Evolutionary conservation across 1,140 invertebrate genomes (phyloP), one percentile per base, ranked within the genome.

Genomic region (Conopomorpha cramerella): DNA sequence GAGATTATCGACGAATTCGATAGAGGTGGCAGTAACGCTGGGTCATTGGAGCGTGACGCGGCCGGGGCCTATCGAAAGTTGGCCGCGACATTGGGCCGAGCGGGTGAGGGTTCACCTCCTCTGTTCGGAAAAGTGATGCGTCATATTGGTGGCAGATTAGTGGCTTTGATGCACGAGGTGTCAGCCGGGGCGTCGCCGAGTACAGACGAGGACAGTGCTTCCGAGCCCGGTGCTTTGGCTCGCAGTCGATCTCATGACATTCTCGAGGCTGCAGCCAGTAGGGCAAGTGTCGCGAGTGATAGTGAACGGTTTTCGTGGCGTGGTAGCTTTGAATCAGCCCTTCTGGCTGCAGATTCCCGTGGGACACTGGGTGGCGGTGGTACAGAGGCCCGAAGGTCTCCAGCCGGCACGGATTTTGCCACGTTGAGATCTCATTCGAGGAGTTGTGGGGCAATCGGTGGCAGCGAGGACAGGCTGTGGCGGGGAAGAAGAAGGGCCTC

Each of bases 111-210:
- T 29, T 93, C 91, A 1, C 92, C 92, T 0, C 90, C 92, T 0
- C 61, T 95, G n/a, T 89, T 93, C 28, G 90, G 91, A 8, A 93
- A 93, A 78, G 92, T 95, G 0, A 93, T 95, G 89, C 88, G 93
- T 41, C 92, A 96, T 46, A 95, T 96, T 28, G 91, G 92, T 1
- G 90, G 90, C 27, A 72, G 92, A n/a, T 67, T 96, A 17, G 90
- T 93, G 1, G 91, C 92, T 0, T 73, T 95, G 17, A 96, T 96
- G 93, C 92, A 94, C 55, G 92, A 95, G 56, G 92, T 95, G 2
- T 91, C 88, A 11, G 89, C 85, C 39, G 87, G 87, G 7, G 87
- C 87, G 1, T 90, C 88, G 0, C 89, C 88, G 0, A 90, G 87
- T 10, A 90, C 90, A 43, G 89, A 91, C 37, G 89, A 91, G 30